Base-by-base conservation (phyloP, 2,113 vertebrate species). In the Cynopterus brachyotis region DNA sequence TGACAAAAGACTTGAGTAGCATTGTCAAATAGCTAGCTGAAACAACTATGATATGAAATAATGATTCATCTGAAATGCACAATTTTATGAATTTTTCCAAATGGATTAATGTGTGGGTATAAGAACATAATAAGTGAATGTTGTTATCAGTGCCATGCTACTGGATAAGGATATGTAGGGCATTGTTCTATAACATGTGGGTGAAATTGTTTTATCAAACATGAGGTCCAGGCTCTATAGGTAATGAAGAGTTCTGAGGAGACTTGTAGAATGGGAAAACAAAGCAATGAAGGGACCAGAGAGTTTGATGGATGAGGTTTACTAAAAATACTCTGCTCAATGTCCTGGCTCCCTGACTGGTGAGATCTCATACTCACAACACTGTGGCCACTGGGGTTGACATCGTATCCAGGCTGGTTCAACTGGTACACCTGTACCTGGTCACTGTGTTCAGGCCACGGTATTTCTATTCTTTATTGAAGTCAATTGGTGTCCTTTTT, bases 341-440 rank as follows among this genome's bases (percentile, higher is more conserved):
- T 62, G 12, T 40, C 12, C 0, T 10, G 28, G 35, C 12, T 67
- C 64, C 4, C 6, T 42, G 40, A 26, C 53, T 32, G 32, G 50
- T 45, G 4, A 72, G 4, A 55, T 12, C 28, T 84, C 64, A 13
- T 4, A 4, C 5, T 19, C 28, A 4, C 5, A 37, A 6, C 45
- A 53, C 2, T 15, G 5, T 6, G 40, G 10, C 35, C 35, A 0
- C 4, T n/a, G 16, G 53, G 9, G 22, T 2, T 53, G 37, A 1
- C 30, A 50, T 40, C 1, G 42, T 16, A 50, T 0, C 19, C 26
- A 50, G 57, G 30, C 32, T 62, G 35, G 7, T 24, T 35, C 59
- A 76, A 20, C 16, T 9, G 32, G 15, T 35, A 50, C 2, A 45
- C 13, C 32, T 64, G 17, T 3, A 4, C 15, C 0, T 26, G 13